Percentiles rank a stretch among this genome's conserved stretches.
Evolutionary conservation across 2,113 vertebrate genomes (phyloP).

Genomic region (Apodemus speciosus): DNA sequence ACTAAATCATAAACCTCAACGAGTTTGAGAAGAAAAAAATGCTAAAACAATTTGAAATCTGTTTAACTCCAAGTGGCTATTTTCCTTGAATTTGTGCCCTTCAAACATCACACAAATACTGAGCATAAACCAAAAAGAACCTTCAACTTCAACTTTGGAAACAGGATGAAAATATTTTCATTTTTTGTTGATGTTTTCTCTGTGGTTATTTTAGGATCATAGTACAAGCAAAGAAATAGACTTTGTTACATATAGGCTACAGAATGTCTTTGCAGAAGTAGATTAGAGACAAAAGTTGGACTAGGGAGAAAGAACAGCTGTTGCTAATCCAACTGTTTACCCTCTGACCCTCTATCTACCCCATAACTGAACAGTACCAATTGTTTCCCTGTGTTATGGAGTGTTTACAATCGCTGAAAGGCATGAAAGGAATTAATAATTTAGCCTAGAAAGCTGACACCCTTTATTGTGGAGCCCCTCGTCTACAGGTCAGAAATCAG

Average conservation of each 20-base stretch:
- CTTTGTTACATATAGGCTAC: constrained; percentile 18
- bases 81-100: constrained; percentile 34
- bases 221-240: constrained; percentile 41
- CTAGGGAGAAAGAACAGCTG: constrained; percentile 85
- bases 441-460: constrained; percentile 85
- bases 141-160: constrained; percentile 44
- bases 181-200: constrained; percentile 46
- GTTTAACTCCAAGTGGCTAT: constrained; percentile 9
- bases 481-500: constrained; percentile 83
- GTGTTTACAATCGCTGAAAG: constrained; percentile 89
- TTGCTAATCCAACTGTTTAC: constrained; percentile 88
- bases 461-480: constrained; percentile 86
- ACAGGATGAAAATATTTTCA: constrained; percentile 51
- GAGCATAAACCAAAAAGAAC: constrained; percentile 49
- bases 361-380: constrained; percentile 88
- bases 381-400: constrained; percentile 89
- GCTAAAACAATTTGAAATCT: not conserved
- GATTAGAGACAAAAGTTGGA: constrained; percentile 77
- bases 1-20: constrained; percentile 12
- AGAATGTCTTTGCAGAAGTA: constrained; percentile 58
- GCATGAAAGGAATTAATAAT: constrained; percentile 90
- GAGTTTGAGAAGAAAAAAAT: not conserved
- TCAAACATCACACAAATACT: constrained; percentile 26
- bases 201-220: constrained; percentile 46
- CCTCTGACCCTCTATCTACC: constrained; percentile 90